A percentile compares a stretch with the other conserved stretches of the same genome.
phyloP scores from a whole-genome alignment of 2,888 invertebrate genomes.

The Dascillus cervinus region DNA sequence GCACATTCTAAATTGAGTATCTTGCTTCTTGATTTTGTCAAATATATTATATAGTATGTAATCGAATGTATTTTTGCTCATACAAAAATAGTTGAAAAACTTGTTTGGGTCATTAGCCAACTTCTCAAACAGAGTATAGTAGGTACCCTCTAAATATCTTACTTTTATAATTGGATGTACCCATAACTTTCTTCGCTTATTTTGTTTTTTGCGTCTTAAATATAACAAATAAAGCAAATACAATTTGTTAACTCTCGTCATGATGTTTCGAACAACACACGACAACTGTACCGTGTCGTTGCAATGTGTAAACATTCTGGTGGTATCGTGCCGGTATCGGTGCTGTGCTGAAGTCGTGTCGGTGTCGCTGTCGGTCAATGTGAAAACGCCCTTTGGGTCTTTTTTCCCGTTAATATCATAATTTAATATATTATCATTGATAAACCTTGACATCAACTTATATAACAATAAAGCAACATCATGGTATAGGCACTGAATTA shows the following conservation, averaged over 20 bases:
- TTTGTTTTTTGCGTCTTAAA: conserved; percentile 9
- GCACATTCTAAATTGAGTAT: conserved; percentile 5
- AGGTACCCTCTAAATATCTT: conserved; percentile 5
- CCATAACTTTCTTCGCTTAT: no score
- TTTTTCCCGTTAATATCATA: no score
- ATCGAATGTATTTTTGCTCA: conserved; percentile 5
- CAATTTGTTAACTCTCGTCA: conserved; percentile 5
- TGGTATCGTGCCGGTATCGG: no score
- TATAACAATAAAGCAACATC: no score
- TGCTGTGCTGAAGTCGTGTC: no score
- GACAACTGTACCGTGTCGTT: no score
- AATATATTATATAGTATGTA: conserved; percentile 1
- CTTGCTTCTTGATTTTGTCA: conserved; percentile 5
- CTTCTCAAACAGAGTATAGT: conserved; percentile 6
- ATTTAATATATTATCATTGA: no score
- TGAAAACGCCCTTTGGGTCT: conserved; percentile 17
- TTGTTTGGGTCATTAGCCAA: conserved; percentile 7
- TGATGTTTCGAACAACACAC: conserved; percentile 2
- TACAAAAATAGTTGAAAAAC: conserved; percentile 10
- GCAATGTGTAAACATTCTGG: no score
- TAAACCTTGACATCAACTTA: no score
- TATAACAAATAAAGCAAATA: conserved; percentile 4
- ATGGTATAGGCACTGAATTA: no score
- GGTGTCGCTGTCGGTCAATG: conserved; percentile 3
- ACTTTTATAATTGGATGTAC: no score